Evolutionary conservation across 2,888 invertebrate genomes (phyloP).

Genomic region (Drosophila paramelanica): DNA sequence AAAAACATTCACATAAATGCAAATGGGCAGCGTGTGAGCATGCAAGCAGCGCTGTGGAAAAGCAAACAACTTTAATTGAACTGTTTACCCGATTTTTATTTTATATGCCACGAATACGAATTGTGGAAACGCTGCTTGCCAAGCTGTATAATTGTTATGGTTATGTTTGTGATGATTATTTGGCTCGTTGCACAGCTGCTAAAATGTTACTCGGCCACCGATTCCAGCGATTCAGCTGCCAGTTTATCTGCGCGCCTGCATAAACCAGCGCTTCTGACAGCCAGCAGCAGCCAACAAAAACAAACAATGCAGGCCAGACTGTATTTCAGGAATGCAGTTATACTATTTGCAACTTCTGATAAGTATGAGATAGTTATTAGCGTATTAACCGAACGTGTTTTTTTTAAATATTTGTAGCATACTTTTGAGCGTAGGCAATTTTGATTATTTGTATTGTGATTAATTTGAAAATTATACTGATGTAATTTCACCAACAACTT

Average conservation of each 20-base stretch:
- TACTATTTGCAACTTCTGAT: too few species aligned
- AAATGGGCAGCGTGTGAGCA: conserved; percentile 75
- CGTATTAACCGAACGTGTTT: too few species aligned
- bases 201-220: conserved; percentile 39
- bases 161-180: conserved; percentile 82
- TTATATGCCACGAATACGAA: conserved; percentile 50
- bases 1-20: conserved; percentile 66
- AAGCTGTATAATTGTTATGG: conserved; percentile 81
- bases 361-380: too few species aligned
- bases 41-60: conserved; percentile 55
- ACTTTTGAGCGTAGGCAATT: too few species aligned
- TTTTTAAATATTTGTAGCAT: not conserved
- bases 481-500: too few species aligned
- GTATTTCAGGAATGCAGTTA: not conserved
- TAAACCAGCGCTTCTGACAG: conserved; percentile 36
- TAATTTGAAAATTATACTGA: too few species aligned
- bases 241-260: conserved; percentile 53
- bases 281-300: conserved; percentile 23
- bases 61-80: conserved; percentile 81
- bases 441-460: too few species aligned
- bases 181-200: conserved; percentile 80
- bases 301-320: not conserved
- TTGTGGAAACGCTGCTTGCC: conserved; percentile 44
- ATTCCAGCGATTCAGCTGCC: conserved; percentile 37
- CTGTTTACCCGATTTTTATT: conserved; percentile 81